A percentile compares a stretch with the other conserved stretches of the same genome.
phyloP scores from a whole-genome alignment of 2,113 vertebrate genomes.

The Heloderma charlesbogerti region DNA sequence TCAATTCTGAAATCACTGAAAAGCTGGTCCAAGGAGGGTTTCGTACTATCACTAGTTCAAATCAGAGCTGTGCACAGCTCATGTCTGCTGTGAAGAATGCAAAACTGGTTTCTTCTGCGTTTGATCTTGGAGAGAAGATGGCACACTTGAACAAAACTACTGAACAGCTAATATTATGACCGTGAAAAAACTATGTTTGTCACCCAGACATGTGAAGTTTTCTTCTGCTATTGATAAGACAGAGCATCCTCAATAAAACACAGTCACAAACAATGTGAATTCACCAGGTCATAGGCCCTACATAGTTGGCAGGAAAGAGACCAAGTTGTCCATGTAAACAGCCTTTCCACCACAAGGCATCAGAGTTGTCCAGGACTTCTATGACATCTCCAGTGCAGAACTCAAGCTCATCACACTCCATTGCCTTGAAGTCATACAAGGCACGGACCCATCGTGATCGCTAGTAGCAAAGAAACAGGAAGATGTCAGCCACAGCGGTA shows the following conservation, averaged over 20 bases:
- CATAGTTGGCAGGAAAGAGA: constrained; percentile 94
- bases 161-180: constrained; percentile 71
- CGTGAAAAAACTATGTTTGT: neutral
- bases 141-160: neutral
- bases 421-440: constrained; percentile 87
- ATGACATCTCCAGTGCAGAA: constrained; percentile 87
- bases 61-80: neutral
- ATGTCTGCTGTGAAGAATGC: neutral
- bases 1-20: neutral
- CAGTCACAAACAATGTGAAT: neutral
- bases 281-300: constrained; percentile 76
- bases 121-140: neutral
- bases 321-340: constrained; percentile 83
- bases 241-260: constrained; percentile 13
- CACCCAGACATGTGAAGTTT: neutral
- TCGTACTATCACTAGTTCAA: neutral
- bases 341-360: constrained; percentile 92
- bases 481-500: neutral
- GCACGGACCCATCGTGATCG: constrained; percentile 83
- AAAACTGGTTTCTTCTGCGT: neutral
- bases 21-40: neutral
- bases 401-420: constrained; percentile 90
- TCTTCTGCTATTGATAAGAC: constrained; percentile 12
- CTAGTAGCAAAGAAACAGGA: constrained; percentile 60
- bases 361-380: constrained; percentile 89